These are phyloP conservation scores for Oreohelix idahoensis DNA, from an alignment of 1,140 invertebrate species.

Conservation along the genomic window DNA sequence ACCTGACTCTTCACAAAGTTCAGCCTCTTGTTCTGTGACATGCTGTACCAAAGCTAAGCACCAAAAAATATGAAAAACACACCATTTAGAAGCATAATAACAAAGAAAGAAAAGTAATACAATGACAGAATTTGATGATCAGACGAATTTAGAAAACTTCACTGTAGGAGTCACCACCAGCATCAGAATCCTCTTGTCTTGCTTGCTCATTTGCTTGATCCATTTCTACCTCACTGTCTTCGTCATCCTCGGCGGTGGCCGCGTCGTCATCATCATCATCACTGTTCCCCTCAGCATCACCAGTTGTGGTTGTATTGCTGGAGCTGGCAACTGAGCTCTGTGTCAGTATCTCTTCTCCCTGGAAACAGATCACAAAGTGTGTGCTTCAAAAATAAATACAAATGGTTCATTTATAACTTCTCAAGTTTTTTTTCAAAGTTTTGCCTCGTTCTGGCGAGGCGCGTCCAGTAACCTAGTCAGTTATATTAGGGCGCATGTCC, in stretches of 20 bases:
- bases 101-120: too few species aligned
- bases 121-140: too few species aligned
- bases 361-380: neutral
- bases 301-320: neutral
- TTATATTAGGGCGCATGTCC: too few species aligned
- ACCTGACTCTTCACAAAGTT: too few species aligned
- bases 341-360: conserved; percentile 37
- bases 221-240: conserved; percentile 25
- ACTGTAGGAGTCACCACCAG: conserved; percentile 33
- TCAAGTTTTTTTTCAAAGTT: too few species aligned
- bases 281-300: conserved; percentile 25
- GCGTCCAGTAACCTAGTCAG: too few species aligned
- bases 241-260: neutral
- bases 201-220: conserved; percentile 33
- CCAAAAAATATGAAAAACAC: too few species aligned
- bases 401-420: too few species aligned
- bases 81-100: too few species aligned
- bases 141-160: conserved; percentile 26
- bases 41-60: too few species aligned
- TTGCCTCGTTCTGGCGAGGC: too few species aligned
- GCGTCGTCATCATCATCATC: conserved; percentile 25
- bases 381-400: conserved; percentile 4
- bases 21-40: too few species aligned
- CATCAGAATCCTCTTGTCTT: conserved; percentile 27
- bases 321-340: neutral